Percentiles rank a stretch among this genome's conserved stretches.
Evolutionary conservation across 2,888 invertebrate species (phyloP).

Genomic region (Hypercompe scribonia): DNA sequence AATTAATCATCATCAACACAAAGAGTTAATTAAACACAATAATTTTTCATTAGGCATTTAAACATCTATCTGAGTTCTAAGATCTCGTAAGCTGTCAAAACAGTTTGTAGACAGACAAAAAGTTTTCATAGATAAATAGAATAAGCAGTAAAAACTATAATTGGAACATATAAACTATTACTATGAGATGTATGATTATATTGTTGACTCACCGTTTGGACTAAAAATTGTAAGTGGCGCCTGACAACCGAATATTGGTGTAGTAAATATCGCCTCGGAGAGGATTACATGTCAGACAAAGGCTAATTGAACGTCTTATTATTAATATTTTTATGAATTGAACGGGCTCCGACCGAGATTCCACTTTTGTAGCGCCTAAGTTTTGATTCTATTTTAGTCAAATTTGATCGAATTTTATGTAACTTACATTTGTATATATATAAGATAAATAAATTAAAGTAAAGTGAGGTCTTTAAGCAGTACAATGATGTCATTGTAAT

Average conservation of each 20-base stretch:
- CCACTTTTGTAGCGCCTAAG: not conserved
- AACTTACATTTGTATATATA: too few relatives aligned
- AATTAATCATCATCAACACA: slow-evolving; percentile 1
- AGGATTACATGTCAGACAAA: not conserved
- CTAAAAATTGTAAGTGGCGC: slow-evolving; percentile 22
- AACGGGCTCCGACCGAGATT: not conserved
- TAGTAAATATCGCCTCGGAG: slow-evolving; percentile 6
- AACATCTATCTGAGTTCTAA: slow-evolving; percentile 8
- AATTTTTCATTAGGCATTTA: slow-evolving; percentile 6
- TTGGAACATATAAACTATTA: slow-evolving; percentile 2
- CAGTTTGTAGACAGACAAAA: slow-evolving; percentile 6
- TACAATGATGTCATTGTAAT: not conserved
- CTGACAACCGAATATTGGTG: slow-evolving; percentile 19
- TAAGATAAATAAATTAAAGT: too few relatives aligned
- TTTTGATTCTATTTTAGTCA: not conserved
- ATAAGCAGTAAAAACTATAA: not conserved
- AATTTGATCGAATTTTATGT: not conserved
- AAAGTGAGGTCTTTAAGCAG: too few relatives aligned
- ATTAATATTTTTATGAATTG: too few relatives aligned
- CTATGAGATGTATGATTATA: slow-evolving; percentile 5
- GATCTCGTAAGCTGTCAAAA: slow-evolving; percentile 14
- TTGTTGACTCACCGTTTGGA: slow-evolving; percentile 31
- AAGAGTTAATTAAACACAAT: slow-evolving; percentile 11
- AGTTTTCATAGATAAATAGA: slow-evolving; percentile 6
- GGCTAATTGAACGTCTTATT: not conserved